Base-by-base conservation (phyloP, 1,140 invertebrate species). In the Ctenoplectra terminalis region DNA sequence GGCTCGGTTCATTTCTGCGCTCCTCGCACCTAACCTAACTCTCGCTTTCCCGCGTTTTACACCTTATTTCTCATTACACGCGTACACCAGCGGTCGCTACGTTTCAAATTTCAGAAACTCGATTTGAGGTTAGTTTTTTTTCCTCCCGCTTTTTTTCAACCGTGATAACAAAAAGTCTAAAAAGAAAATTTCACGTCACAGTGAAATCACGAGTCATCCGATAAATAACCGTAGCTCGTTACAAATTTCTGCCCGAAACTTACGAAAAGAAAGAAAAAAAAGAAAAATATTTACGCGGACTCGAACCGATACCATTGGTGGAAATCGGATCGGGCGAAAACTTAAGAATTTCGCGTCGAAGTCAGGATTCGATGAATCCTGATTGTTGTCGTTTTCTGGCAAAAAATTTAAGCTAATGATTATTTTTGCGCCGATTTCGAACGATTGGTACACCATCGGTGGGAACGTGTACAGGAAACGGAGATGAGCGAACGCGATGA, bases 21-120 rank as follows among this genome's bases (percentile, higher is more conserved):
- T 58, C 34, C 50, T 80, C 50, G 26, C 23, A 85, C 78, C 83
- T 86, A 86, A 86, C 83, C 78, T 86, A 56, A 54, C 78, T 37
- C 78, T 37, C 26, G 29, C 56, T 82, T 86, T 85, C 83, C 83
- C 84, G 83, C 83, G 78, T 67, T 56, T 40, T 63, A n/a, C 15
- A 54, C 26, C 26, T 43, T 54, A 48, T 80, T 63, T 73, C 40
- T 48, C 60, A 50, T 50, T 40, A 26, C 20, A n/a, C 17, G 9
- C 6, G 8, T 9, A 73, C 5, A 2, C 0, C 4, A 3, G 4
- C 15, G 17, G 6, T 6, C 29, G 48, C 3, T n/a, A 4, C 23
- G 23, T 1, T 1, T 26, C 17, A 15, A 48, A 31, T 58, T 70
- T 7, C 11, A 5, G 17, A 60, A 70, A 29, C 1, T 2, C 4